Conservation (phyloP, 2,888 invertebrate genomes). For the Cyclophora albipunctata region DNA sequence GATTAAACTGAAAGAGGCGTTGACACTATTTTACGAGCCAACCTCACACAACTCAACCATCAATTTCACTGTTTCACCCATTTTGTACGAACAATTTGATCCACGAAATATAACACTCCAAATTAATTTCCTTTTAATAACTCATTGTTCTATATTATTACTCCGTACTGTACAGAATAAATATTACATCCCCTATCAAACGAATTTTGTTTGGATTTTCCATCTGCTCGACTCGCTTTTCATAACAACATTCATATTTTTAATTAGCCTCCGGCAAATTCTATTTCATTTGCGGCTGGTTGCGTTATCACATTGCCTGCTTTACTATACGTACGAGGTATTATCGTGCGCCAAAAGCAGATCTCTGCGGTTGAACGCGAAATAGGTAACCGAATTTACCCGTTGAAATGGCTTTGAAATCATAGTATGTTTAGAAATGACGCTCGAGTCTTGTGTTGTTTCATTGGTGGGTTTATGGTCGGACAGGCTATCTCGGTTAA, state of each 20-base stretch:
- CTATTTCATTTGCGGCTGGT: conserved; percentile 60
- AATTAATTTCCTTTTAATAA: too few relatives aligned
- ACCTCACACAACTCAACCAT: conserved; percentile 7
- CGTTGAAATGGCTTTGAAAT: conserved; percentile 43
- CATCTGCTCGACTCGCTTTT: conserved; percentile 30
- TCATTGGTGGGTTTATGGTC: conserved; percentile 34
- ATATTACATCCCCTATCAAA: conserved; percentile 17
- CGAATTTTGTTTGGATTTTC: conserved; percentile 27
- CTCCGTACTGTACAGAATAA: conserved; percentile 12
- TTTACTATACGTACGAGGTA: conserved; percentile 19
- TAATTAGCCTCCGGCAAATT: conserved; percentile 58
- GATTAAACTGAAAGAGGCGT: conserved; percentile 70
- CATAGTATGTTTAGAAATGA: conserved; percentile 32
- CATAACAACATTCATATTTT: conserved; percentile 42
- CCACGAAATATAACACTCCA: too few relatives aligned
- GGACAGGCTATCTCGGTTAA: conserved; percentile 42
- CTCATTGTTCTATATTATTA: too few relatives aligned
- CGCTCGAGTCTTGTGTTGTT: conserved; percentile 27
- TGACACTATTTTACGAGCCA: conserved; percentile 68
- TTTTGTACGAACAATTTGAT: too few relatives aligned
- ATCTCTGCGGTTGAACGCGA: conserved; percentile 45
- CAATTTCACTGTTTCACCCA: background rate
- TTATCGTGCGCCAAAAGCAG: conserved; percentile 61
- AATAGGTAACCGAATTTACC: conserved; percentile 41
- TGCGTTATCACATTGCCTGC: conserved; percentile 28